A percentile compares a stretch with the other conserved stretches of the same genome.
Evolutionary conservation across 2,113 vertebrate genomes (phyloP).

Genomic region (Varanus salvator): DNA sequence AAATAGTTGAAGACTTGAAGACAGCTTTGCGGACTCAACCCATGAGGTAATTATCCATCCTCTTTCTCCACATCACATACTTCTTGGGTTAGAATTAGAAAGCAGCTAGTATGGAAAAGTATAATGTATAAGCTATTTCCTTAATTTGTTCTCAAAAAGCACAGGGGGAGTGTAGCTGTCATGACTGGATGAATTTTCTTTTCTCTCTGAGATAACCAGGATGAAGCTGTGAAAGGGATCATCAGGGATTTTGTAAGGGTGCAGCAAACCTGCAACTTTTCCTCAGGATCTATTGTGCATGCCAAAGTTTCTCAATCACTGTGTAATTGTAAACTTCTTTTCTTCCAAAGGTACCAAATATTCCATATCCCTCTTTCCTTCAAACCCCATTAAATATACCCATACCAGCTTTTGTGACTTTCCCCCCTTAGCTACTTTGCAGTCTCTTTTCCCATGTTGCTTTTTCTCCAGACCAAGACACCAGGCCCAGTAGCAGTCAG

Average conservation of each 20-base stretch:
- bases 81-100: background rate
- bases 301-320: background rate
- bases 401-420: background rate
- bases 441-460: background rate
- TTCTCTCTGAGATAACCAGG: background rate
- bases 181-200: background rate
- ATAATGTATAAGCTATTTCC: background rate
- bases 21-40: slow-evolving; percentile 96
- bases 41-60: slow-evolving; percentile 86
- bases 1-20: slow-evolving; percentile 97
- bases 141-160: background rate
- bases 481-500: background rate
- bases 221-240: background rate
- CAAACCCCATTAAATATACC: background rate
- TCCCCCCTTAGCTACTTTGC: no score
- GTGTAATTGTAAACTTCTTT: background rate
- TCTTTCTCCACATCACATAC: slow-evolving; percentile 24
- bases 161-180: background rate
- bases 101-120: background rate
- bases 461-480: background rate
- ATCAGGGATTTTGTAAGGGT: background rate
- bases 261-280: background rate
- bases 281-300: background rate
- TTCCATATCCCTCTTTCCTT: background rate
- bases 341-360: background rate